Percentiles rank a stretch among this genome's conserved stretches.
Conservation (phyloP, 2,888 invertebrate species). For the Thyatira batis region DNA sequence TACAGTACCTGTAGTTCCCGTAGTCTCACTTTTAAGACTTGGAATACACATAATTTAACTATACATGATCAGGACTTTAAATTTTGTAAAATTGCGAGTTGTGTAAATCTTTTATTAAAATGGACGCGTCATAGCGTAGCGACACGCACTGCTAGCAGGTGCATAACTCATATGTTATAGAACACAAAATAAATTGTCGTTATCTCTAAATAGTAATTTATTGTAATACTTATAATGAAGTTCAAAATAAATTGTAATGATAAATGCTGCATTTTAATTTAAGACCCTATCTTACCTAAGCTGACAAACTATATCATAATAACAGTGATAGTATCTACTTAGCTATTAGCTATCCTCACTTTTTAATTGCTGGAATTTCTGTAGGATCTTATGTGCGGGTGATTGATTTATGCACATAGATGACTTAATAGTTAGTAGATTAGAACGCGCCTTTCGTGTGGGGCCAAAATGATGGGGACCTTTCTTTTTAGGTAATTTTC, state of each 20-base stretch:
- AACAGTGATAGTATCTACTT: background rate
- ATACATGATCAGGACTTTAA: too few relatives aligned
- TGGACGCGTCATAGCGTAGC: too few relatives aligned
- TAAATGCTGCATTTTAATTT: background rate
- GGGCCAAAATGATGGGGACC: slow-evolving; percentile 7
- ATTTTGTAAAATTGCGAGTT: too few relatives aligned
- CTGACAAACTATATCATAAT: too few relatives aligned
- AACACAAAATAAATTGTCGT: too few relatives aligned
- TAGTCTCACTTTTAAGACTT: too few relatives aligned
- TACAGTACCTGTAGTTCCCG: too few relatives aligned
- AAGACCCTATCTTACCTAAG: too few relatives aligned
- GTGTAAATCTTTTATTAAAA: too few relatives aligned
- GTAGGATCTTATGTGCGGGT: slow-evolving; percentile 57
- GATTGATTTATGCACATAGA: slow-evolving; percentile 43
- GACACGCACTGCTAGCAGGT: too few relatives aligned
- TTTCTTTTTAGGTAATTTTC: slow-evolving; percentile 30
- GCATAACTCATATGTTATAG: too few relatives aligned
- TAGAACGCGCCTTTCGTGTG: slow-evolving; percentile 24
- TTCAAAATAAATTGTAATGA: background rate
- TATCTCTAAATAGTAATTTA: background rate
- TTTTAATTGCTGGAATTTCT: slow-evolving; percentile 58
- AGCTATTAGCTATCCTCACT: slow-evolving; percentile 32
- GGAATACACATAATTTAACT: too few relatives aligned
- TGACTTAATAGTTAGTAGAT: slow-evolving; percentile 47
- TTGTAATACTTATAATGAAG: background rate